Base-by-base conservation (phyloP, 2,888 invertebrate genomes). In the Chloroclysta siterata region DNA sequence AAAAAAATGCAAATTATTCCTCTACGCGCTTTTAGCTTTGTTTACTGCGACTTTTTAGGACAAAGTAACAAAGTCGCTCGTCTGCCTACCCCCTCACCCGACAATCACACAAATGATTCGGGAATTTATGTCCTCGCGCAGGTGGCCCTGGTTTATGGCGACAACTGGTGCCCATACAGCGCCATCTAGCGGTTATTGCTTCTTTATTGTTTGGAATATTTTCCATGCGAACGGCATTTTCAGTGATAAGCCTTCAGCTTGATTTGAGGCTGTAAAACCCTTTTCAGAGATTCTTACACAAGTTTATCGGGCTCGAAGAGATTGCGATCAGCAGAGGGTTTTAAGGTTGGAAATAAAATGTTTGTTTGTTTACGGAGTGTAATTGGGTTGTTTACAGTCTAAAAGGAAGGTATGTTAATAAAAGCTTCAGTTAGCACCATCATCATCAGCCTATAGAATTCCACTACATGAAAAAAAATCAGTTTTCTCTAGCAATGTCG, bases 21-120 rank as follows among this genome's bases (percentile, higher is more conserved):
- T 33, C 7, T 33, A 33, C 8, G 7, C 33, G 8, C 8, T 33
- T 33, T 8, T 1, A 33, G 6, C 33, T 33, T 28, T 46, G 0
- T 13, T 0, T 15, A 17, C 10, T 8, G 15, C 17, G 46, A 46
- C 15, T 17, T 44, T 46, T 11, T 4, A 46, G 17, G 8, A 2
- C 17, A 36, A n/a, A n/a, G n/a, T n/a, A 5, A 2, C 15, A 41
- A 47, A 47, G 15, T 54, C 58, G 66, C 65, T 29, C 67, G 74
- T 72, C 68, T 73, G 61, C 46, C 4, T 0, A 17, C 29, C 50
- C 53, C 60, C 17, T 8, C 29, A 39, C 56, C 61, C 64, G 65
- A 71, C 75, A 75, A 73, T 75, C 75, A 69, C 73, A 72, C 72
- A 72, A 75, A 75, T 73, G 72, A 73, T 71, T 70, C 58, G 59